Evolutionary conservation across 2,797 vertebrate genomes (phyloP), one percentile per base, ranked within the genome.

Genomic region (Melanotaenia boesemani): DNA sequence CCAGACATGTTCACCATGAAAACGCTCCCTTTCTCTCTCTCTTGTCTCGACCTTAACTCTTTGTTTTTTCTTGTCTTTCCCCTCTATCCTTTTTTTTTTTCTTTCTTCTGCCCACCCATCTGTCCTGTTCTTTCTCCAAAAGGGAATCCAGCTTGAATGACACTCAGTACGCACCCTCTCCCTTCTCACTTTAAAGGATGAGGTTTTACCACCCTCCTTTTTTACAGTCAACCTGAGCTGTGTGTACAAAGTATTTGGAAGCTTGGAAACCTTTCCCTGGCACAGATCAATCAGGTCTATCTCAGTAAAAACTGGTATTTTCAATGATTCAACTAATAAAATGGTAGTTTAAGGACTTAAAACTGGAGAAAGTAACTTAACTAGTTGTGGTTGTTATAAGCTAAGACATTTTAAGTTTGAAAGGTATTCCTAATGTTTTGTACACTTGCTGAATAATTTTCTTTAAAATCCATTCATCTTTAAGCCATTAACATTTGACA

Each of bases 91-190:
- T 79, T 48, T 75, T 48, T 75, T 64, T 15, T 26, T 30, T 30
- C 62, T 15, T 26, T 70, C 61, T 88, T 52, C 79, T 69, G 39
- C 50, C 80, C 67, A 77, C 65, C 88, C 77, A 58, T 82, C 73
- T 81, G 77, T 73, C 78, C 61, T 79, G 52, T 54, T 82, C 57
- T 91, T 83, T 93, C 81, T 93, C 78, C 84, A 75, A 89, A 91
- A 95, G 94, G 94, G 94, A 95, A 92, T 95, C 95, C 93, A 95
- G 94, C 89, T 92, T 94, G 93, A 95, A 89, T 93, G 91, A 91
- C 81, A 93, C 86, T 93, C 94, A 94, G 95, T 95, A 94, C 61
- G 94, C 92, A 86, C 88, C 87, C 79, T 86, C 79, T 87, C 68
- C 77, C 78, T 75, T 78, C 55, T 86, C 74, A 39, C 80, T 83